These are phyloP conservation scores for Psittacula cyanocephala DNA, from an alignment of 2,113 vertebrate species.

Conservation along the genomic window DNA sequence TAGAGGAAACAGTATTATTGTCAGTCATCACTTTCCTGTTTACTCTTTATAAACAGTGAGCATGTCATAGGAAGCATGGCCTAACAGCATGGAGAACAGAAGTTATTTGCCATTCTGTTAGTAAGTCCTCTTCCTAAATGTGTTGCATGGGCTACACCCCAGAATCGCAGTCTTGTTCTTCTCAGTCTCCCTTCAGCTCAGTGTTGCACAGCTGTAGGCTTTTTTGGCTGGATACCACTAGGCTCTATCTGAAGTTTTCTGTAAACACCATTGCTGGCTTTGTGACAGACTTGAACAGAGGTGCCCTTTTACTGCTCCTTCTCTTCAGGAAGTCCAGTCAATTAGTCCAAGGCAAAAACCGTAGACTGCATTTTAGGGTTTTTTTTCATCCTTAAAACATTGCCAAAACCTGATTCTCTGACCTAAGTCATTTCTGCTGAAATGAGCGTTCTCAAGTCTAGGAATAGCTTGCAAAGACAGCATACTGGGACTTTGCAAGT, in stretches of 20 bases:
- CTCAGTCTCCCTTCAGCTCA: slow-evolving; percentile 43
- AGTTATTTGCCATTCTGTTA: background rate
- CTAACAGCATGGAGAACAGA: background rate
- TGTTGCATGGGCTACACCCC: slow-evolving; percentile 39
- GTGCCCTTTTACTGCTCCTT: slow-evolving; percentile 80
- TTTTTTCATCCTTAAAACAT: slow-evolving; percentile 49
- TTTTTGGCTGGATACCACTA: slow-evolving; percentile 66
- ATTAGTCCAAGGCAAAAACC: slow-evolving; percentile 65
- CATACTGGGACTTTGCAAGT: background rate
- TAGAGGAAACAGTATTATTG: background rate
- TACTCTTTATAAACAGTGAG: background rate
- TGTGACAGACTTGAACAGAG: slow-evolving; percentile 74
- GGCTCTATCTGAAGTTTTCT: slow-evolving; percentile 77
- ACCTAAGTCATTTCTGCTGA: background rate
- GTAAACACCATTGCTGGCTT: slow-evolving; percentile 79
- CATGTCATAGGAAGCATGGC: background rate
- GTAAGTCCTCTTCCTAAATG: slow-evolving; percentile 27
- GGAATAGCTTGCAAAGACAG: background rate
- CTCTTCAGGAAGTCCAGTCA: slow-evolving; percentile 78
- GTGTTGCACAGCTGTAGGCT: slow-evolving; percentile 70
- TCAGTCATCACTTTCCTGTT: background rate
- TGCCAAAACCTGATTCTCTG: background rate
- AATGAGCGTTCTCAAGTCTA: background rate
- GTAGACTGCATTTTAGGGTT: slow-evolving; percentile 24
- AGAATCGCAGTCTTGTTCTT: slow-evolving; percentile 54